Conservation (phyloP, 2,113 vertebrate species). For the Clarias magur region DNA sequence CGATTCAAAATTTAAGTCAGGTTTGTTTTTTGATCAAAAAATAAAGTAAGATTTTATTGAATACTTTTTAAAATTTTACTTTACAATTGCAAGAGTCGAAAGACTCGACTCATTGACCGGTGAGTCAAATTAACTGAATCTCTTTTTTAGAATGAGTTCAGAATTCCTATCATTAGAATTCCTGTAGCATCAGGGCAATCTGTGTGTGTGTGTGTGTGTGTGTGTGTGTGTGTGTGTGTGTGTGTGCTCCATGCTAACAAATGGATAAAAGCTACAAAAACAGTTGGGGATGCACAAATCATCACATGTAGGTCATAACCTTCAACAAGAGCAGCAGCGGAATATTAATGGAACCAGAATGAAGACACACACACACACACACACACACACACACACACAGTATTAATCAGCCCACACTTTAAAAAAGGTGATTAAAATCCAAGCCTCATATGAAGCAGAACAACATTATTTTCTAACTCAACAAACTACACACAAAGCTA, state of each 20-base stretch:
- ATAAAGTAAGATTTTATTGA: not conserved
- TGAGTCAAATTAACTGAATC: not conserved
- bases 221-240: not conserved
- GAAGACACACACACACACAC: not conserved
- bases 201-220: slow-evolving; percentile 2
- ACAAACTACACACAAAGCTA: not conserved
- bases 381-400: not conserved
- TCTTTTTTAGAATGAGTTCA: not conserved
- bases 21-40: not conserved
- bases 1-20: not conserved
- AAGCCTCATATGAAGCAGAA: not conserved
- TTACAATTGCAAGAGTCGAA: not conserved
- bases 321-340: slow-evolving; percentile 8
- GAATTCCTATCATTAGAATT: too few relatives aligned
- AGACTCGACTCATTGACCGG: not conserved
- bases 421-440: not conserved
- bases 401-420: not conserved
- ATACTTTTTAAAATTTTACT: too few relatives aligned
- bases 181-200: not conserved
- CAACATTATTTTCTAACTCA: not conserved
- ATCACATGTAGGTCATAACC: slow-evolving; percentile 29
- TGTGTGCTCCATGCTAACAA: slow-evolving; percentile 11
- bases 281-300: slow-evolving; percentile 20
- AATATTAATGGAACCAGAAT: slow-evolving; percentile 19
- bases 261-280: slow-evolving; percentile 26